Evolutionary conservation across 2,113 vertebrate species (phyloP).

Genomic region (Mormyrus iriodes): DNA sequence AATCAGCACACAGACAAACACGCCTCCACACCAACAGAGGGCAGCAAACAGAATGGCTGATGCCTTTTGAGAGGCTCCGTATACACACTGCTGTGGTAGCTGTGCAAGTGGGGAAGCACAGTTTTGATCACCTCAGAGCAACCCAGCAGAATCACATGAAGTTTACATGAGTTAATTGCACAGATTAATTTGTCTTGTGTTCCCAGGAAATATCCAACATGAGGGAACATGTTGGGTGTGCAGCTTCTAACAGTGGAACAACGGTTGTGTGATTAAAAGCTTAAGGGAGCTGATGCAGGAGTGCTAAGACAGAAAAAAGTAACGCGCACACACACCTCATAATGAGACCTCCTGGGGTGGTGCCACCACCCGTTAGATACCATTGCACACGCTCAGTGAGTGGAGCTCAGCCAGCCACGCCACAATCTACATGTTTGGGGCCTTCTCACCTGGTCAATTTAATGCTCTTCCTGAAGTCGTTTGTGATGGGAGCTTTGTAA

Average conservation of each 20-base stretch:
- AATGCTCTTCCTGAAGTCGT: conserved; percentile 99
- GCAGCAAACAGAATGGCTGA: not conserved
- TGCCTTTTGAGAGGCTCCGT: not conserved
- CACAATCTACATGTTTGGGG: not conserved
- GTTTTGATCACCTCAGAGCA: not conserved
- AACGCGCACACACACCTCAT: not conserved
- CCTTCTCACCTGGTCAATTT: conserved; percentile 94
- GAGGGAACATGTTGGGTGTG: not conserved
- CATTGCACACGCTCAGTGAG: not conserved
- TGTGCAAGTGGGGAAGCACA: not conserved
- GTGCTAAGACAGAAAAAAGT: not conserved
- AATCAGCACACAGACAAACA: not conserved
- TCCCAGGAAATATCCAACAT: not conserved
- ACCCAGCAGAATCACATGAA: not conserved
- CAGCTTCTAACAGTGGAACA: not conserved
- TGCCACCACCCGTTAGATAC: not conserved
- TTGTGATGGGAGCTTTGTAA: conserved; percentile 98
- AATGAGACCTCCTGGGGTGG: not conserved
- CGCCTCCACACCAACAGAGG: not conserved
- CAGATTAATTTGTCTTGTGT: not conserved
- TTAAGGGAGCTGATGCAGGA: not conserved
- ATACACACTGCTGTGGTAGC: not conserved
- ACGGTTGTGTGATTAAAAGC: not conserved
- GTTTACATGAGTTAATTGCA: not conserved
- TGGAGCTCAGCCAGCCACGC: not conserved